These are phyloP conservation scores for Chymomyza fuscimana DNA, from an alignment of 2,888 invertebrate species.

Conservation along the genomic window DNA sequence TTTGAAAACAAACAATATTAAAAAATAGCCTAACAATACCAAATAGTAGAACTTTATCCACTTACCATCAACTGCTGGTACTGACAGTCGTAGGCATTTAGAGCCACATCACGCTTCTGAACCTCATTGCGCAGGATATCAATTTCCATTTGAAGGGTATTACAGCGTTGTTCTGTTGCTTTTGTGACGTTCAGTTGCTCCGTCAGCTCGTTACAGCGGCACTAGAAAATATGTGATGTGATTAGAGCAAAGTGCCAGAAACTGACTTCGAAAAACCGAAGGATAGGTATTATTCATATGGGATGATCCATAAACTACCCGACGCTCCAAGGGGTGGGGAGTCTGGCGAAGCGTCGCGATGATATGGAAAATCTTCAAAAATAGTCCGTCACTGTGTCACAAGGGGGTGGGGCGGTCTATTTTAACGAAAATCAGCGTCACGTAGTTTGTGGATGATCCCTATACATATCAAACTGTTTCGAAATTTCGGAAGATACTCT, in stretches of 20 bases:
- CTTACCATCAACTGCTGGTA: slow-evolving; percentile 59
- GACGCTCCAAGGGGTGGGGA: too few relatives aligned
- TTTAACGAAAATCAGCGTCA: too few relatives aligned
- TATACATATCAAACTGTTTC: too few relatives aligned
- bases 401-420: too few relatives aligned
- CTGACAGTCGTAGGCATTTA: slow-evolving; percentile 70
- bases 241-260: not conserved
- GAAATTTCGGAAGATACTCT: too few relatives aligned
- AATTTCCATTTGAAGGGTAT: slow-evolving; percentile 60
- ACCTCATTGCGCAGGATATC: slow-evolving; percentile 63
- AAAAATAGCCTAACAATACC: not conserved
- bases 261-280: too few relatives aligned
- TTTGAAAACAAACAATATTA: slow-evolving; percentile 28
- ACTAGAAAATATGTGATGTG: slow-evolving; percentile 29
- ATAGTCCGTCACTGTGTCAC: too few relatives aligned
- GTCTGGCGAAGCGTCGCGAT: too few relatives aligned
- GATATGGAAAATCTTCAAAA: too few relatives aligned
- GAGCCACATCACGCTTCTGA: slow-evolving; percentile 58
- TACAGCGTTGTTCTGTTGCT: slow-evolving; percentile 48
- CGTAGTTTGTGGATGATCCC: too few relatives aligned
- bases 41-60: not conserved
- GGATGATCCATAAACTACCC: too few relatives aligned
- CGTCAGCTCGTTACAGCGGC: slow-evolving; percentile 55
- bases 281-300: too few relatives aligned
- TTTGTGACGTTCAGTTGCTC: slow-evolving; percentile 53